Percentiles rank a stretch among this genome's conserved stretches.
These are phyloP conservation scores for Corythornis madagascariensis DNA, from an alignment of 2,113 vertebrate genomes.

Conservation along the genomic window DNA sequence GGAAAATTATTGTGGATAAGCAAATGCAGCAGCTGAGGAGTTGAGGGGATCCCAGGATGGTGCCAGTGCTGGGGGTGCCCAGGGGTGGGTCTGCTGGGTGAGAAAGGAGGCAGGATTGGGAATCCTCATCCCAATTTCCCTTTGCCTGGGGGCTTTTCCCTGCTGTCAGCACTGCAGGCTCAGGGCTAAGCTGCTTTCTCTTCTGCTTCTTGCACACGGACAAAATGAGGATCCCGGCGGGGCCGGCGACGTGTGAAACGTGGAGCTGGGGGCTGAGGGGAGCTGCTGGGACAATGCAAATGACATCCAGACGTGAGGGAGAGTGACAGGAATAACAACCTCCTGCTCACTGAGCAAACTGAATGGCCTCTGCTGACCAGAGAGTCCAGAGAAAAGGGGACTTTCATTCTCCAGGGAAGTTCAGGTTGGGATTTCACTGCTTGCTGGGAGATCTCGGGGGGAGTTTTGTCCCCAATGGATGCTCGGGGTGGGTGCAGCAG, in stretches of 20 bases:
- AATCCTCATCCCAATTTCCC: no score
- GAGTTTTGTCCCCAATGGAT: no score
- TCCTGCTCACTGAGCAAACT: background rate
- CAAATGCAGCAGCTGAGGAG: no score
- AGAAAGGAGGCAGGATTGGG: background rate
- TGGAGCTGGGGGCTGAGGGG: background rate
- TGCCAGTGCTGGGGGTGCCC: no score
- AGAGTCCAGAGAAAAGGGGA: background rate
- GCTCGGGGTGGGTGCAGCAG: background rate
- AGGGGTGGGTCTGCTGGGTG: background rate
- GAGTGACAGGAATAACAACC: background rate
- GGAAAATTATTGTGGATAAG: no score
- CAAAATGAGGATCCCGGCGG: background rate
- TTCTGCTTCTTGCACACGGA: constrained; percentile 13
- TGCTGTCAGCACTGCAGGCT: background rate
- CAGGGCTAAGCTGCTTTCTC: background rate
- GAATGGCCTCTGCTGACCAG: background rate
- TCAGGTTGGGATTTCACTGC: background rate
- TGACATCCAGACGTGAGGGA: background rate
- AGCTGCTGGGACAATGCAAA: background rate
- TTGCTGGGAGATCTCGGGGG: background rate
- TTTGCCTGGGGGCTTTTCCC: background rate
- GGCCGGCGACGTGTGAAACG: background rate
- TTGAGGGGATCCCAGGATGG: no score
- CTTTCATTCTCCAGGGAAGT: background rate